Evolutionary conservation across 2,888 invertebrate genomes (phyloP).

Genomic region (Lepas anatifera): DNA sequence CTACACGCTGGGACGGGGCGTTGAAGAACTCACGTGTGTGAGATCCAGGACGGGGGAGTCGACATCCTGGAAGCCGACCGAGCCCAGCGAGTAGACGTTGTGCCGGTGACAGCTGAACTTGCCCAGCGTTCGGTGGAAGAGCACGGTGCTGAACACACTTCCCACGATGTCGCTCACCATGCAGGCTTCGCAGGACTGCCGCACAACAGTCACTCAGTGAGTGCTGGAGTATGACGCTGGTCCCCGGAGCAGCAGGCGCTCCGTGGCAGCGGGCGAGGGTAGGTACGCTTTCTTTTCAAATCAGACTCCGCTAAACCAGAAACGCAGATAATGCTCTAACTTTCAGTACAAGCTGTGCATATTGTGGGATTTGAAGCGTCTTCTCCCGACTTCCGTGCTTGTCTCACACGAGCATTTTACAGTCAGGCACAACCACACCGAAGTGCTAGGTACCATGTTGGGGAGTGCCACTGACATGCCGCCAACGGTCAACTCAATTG

Average conservation of each 20-base stretch:
- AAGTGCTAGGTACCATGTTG: no score
- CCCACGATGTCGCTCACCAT: conserved; percentile 11
- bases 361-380: no score
- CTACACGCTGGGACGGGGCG: no score
- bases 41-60: conserved; percentile 97
- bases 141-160: conserved; percentile 68
- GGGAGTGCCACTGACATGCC: no score
- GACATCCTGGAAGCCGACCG: conserved; percentile 89
- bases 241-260: neutral
- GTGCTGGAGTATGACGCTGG: neutral
- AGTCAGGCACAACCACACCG: no score
- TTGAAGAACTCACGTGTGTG: conserved; percentile 64
- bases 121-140: conserved; percentile 79
- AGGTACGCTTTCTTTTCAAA: no score
- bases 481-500: no score
- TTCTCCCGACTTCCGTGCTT: no score
- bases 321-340: neutral
- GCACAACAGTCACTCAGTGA: neutral
- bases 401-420: no score
- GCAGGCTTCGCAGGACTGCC: conserved; percentile 1
- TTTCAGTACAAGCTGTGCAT: no score
- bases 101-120: conserved; percentile 91
- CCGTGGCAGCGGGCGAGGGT: neutral
- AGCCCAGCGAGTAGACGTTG: conserved; percentile 89
- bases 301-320: neutral